Evolutionary conservation across 2,888 invertebrate species (phyloP), one percentile per base, ranked within the genome.

Genomic region (Pterostichus niger): DNA sequence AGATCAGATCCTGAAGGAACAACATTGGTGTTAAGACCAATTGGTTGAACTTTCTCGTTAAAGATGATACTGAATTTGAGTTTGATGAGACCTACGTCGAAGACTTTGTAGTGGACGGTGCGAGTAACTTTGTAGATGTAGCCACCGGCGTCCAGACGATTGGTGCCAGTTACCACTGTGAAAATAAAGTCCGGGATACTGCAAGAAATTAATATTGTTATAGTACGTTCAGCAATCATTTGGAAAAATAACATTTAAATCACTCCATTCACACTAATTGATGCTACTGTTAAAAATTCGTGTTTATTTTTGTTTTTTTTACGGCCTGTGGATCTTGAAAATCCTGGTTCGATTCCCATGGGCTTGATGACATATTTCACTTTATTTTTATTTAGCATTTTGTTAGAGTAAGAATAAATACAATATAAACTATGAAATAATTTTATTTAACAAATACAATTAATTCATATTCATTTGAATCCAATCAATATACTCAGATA

Each of bases 131-230:
- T 73, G 75, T 85, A 84, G 2, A 84, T 79, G 0, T 89, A 86
- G 7, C 90, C 90, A 33, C 87, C 90, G 9, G 17, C 75, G 9
- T 86, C 85, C 0, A 88, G 86, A 80, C 87, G 85, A 73, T 85
- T 88, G 33, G 88, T 87, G 44, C 90, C 90, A 2, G 87, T 88
- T 2, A 87, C 85, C 3, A 90, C 85, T 4, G 85, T 84, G n/a
- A n/a, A n/a, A n/a, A n/a, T 24, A 87, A 87, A 11, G 44, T 88
- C 85, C 40, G 87, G 84, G 13, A 80, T 78, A 9, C 85, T 85
- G 64, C 24, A 33, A 83, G 33, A 82, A 81, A n/a, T 24, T n/a
- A n/a, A n/a, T n/a, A n/a, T n/a, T n/a, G n/a, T n/a, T n/a, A n/a
- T n/a, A n/a, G n/a, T n/a, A n/a, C n/a, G n/a, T n/a, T n/a, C n/a